Evolutionary conservation across 2,888 invertebrate genomes (phyloP).

Genomic region (Acrobasis repandana): DNA sequence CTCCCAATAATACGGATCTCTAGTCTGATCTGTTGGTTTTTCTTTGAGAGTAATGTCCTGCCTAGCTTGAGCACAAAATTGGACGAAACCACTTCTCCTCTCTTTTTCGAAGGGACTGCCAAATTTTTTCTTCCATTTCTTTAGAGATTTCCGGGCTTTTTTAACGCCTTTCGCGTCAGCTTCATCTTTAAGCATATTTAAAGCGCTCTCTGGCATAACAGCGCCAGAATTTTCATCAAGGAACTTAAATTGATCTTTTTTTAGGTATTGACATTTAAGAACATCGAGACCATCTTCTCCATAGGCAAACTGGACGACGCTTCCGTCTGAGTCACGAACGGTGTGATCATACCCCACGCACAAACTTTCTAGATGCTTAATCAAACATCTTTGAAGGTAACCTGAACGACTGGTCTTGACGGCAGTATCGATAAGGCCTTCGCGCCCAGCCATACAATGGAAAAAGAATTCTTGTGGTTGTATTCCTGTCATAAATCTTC

Average conservation of each 20-base stretch:
- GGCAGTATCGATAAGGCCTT: constrained; percentile 99
- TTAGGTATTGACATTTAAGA: constrained; percentile 92
- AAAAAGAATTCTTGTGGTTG: constrained; percentile 99
- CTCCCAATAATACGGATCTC: constrained; percentile 83
- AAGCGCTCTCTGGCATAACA: constrained; percentile 81
- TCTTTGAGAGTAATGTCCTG: constrained; percentile 72
- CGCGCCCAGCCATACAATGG: constrained; percentile 99
- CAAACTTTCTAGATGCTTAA: constrained; percentile 99
- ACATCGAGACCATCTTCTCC: constrained; percentile 98
- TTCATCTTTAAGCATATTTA: constrained; percentile 83
- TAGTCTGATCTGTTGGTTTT: constrained; percentile 77
- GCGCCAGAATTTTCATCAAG: constrained; percentile 90
- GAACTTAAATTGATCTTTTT: constrained; percentile 88
- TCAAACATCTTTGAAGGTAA: constrained; percentile 97
- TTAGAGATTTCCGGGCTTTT: constrained; percentile 82
- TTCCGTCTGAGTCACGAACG: constrained; percentile 96
- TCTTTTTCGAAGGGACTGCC: constrained; percentile 69
- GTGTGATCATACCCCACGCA: constrained; percentile 96
- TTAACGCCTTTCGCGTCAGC: constrained; percentile 74
- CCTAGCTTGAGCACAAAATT: constrained; percentile 81
- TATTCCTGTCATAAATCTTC: constrained; percentile 99
- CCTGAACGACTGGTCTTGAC: constrained; percentile 99
- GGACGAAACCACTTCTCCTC: constrained; percentile 82
- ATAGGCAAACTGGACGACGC: constrained; percentile 95
- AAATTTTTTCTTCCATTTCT: constrained; percentile 84